phyloP scores from a whole-genome alignment of 92 coral and sea anemone genomes.

The Palythoa heliodiscus region DNA sequence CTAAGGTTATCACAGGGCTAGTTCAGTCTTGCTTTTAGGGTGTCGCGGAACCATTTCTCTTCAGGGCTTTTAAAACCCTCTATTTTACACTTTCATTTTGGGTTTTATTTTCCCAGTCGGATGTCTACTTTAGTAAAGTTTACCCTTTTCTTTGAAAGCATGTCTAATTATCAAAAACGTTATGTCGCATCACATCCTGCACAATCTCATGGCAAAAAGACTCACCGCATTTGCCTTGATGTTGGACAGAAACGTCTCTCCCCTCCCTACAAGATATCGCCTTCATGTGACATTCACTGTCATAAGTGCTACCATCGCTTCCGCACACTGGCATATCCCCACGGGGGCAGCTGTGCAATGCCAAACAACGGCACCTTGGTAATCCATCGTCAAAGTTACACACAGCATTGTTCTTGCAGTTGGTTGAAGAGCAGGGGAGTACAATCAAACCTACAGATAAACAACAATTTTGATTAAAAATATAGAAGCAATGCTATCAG shows the following conservation, averaged over 20 bases:
- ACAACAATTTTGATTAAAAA: neutral
- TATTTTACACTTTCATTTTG: too few relatives aligned
- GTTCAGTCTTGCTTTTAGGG: too few relatives aligned
- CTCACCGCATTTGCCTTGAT: slow-evolving; percentile 86
- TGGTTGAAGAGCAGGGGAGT: slow-evolving; percentile 75
- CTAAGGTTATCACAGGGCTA: too few relatives aligned
- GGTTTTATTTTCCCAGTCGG: too few relatives aligned
- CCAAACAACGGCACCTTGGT: slow-evolving; percentile 79
- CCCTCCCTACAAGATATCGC: slow-evolving; percentile 79
- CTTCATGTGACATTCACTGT: slow-evolving; percentile 76
- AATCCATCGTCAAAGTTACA: slow-evolving; percentile 75
- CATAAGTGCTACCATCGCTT: slow-evolving; percentile 81
- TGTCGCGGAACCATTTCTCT: too few relatives aligned
- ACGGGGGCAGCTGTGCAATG: slow-evolving; percentile 65
- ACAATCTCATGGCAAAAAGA: neutral
- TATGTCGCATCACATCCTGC: neutral
- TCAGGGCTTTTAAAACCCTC: too few relatives aligned
- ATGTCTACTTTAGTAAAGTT: too few relatives aligned
- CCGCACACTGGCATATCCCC: slow-evolving; percentile 84
- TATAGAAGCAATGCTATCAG: too few relatives aligned
- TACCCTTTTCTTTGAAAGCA: too few relatives aligned
- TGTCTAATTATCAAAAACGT: too few relatives aligned
- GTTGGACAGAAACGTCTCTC: slow-evolving; percentile 66
- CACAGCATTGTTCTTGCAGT: slow-evolving; percentile 76
- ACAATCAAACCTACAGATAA: slow-evolving; percentile 71